Conservation (phyloP, 2,797 vertebrate species). For the Mormyrus proboscirostris region DNA sequence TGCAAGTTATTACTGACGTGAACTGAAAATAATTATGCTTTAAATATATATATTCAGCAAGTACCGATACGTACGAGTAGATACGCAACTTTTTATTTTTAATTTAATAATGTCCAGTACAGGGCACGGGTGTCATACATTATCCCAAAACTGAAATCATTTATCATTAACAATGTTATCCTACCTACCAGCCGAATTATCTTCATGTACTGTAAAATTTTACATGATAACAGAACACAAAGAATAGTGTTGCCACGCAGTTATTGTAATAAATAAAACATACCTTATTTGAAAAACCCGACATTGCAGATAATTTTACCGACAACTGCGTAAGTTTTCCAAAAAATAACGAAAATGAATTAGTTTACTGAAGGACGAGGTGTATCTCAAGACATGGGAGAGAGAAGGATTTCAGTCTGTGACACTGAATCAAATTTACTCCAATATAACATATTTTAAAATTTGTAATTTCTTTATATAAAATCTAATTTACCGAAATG, state of each 20-base stretch:
- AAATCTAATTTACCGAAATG: neutral
- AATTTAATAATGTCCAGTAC: neutral
- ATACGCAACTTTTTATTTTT: neutral
- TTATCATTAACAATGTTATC: neutral
- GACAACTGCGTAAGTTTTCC: neutral
- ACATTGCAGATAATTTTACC: neutral
- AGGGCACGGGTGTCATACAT: too few relatives aligned
- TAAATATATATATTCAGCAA: neutral
- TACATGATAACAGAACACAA: neutral
- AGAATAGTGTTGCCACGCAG: neutral
- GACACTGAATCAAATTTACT: neutral
- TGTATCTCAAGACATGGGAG: neutral
- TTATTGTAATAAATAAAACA: neutral
- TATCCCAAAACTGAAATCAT: too few relatives aligned
- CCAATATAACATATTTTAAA: neutral
- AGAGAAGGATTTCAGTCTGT: neutral
- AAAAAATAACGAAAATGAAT: neutral
- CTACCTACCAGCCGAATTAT: neutral
- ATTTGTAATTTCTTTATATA: neutral
- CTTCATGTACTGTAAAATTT: neutral
- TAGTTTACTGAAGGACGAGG: neutral
- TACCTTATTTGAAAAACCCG: neutral
- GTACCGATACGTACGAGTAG: neutral
- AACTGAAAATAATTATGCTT: neutral
- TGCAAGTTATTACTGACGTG: neutral